Base-by-base conservation (phyloP, 2,888 invertebrate species). In the Argyresthia albistria region DNA sequence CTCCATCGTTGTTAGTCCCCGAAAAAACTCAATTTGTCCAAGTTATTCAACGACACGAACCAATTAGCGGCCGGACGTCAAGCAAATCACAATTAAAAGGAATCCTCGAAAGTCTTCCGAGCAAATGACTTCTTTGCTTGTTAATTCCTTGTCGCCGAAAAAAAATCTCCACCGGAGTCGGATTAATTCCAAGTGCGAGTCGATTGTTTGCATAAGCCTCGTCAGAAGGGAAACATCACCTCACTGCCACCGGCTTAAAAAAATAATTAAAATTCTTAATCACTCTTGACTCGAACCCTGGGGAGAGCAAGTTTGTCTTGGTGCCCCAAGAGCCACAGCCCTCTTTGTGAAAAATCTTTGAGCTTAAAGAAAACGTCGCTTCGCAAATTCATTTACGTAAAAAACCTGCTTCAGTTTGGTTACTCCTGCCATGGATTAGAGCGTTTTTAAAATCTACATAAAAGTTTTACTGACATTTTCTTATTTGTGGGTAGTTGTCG, bases 241-340 rank as follows among this genome's bases (percentile, higher is more conserved):
- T 84, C 78, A 67, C 73, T 70, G 81, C 84, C 82, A 83, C 83
- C 76, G 87, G 86, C 87, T 87, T 87, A 86, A 87, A 87, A 87
- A 86, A 87, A 87, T 87, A 87, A 87, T 87, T 87, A 87, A 87
- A 87, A 87, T 84, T 84, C 81, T 86, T 86, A 87, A 87, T 87
- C 84, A 87, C 84, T 87, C 83, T 82, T 83, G 87, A 87, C 80
- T 86, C 78, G 75, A 65, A 25, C 78, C 82, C 75, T 73, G 60
- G 60, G 69, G 69, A 74, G 77, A 73, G 73, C 54, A 60, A 66
- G 68, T 67, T 63, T 70, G 77, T 73, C 75, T 77, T 76, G 71
- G 68, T 63, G 35, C n/a, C 59, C 60, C 57, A 63, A 62, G 53
- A 51, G 63, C 25, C 25, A 62, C 52, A 37, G 15, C 51, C 45